phyloP scores from a whole-genome alignment of 1,140 invertebrate genomes.

The Calliopsis andreniformis region DNA sequence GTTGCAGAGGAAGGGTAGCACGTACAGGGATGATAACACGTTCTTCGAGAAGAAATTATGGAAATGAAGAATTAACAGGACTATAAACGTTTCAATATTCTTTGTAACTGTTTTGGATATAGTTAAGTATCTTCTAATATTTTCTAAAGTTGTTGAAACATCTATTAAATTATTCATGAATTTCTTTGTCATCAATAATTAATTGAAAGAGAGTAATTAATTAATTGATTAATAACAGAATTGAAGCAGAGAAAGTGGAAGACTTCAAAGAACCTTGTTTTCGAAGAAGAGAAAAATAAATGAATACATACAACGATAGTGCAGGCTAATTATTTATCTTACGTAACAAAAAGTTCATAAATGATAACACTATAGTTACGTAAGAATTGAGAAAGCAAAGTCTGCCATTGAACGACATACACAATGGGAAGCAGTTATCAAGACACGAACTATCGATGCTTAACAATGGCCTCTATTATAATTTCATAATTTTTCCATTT shows the following conservation, averaged over 20 bases:
- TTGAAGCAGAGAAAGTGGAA: too few relatives aligned
- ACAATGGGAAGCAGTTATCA: slow-evolving; percentile 5
- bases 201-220: too few relatives aligned
- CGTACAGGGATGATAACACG: slow-evolving; percentile 56
- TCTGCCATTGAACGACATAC: background rate
- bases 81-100: too few relatives aligned
- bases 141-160: background rate
- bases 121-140: too few relatives aligned
- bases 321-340: background rate
- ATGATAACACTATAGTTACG: background rate
- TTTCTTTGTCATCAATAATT: background rate
- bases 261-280: too few relatives aligned
- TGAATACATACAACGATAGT: background rate
- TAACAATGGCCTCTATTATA: background rate
- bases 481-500: background rate
- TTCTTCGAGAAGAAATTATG: background rate
- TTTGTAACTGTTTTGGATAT: too few relatives aligned
- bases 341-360: background rate
- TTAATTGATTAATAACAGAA: too few relatives aligned
- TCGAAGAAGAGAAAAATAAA: background rate
- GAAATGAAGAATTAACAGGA: background rate
- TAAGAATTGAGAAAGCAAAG: slow-evolving; percentile 9
- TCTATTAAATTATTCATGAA: background rate
- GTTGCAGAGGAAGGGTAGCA: slow-evolving; percentile 63
- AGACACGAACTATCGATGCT: background rate